Evolutionary conservation across 1,140 invertebrate species (phyloP), one percentile per base, ranked within the genome.

Genomic region (Drosophila lacteicornis): DNA sequence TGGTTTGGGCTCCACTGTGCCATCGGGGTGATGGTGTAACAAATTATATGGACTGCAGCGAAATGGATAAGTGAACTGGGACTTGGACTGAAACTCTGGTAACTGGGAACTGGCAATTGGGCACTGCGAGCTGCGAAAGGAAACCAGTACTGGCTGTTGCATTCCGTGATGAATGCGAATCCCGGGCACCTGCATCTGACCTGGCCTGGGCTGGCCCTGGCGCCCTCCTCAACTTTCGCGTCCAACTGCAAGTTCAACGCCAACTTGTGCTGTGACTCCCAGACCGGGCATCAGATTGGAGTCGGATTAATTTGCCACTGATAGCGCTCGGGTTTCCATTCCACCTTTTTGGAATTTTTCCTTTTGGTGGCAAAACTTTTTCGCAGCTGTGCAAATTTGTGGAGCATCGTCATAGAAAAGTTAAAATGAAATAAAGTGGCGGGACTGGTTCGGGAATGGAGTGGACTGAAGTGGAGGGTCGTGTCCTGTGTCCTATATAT

Each of bases 41-140:
- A 77, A 77, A 76, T 86, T 74, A 76, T 79, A 71, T 70, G 79
- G 42, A 67, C 62, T 65, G 63, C 68, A 70, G 65, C 59, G 49
- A 81, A 90, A 81, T 82, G 85, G 78, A 79, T 90, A 84, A 79
- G 79, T 84, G 81, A 81, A 85, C 81, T 69, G 84, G 85, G 84
- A 88, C 63, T 88, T 46, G 51, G 55, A 62, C 27, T 49, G 30
- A 47, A 45, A 50, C 55, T 67, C 67, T 51, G 45, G 58, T n/a
- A 43, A 38, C 40, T 27, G 70, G 33, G 12, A 53, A 43, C 42
- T 27, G 70, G 33, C 9, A 53, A 43, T 36, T 27, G 70, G 33
- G 12, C 47, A 43, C 42, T 51, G 30, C n/a, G 11, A 55, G 43
- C 38, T 36, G 56, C 33, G 17, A 22, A 19, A 58, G 68, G 33